Evolutionary conservation across 2,113 vertebrate genomes (phyloP).

Genomic region (Nipponia nippon): DNA sequence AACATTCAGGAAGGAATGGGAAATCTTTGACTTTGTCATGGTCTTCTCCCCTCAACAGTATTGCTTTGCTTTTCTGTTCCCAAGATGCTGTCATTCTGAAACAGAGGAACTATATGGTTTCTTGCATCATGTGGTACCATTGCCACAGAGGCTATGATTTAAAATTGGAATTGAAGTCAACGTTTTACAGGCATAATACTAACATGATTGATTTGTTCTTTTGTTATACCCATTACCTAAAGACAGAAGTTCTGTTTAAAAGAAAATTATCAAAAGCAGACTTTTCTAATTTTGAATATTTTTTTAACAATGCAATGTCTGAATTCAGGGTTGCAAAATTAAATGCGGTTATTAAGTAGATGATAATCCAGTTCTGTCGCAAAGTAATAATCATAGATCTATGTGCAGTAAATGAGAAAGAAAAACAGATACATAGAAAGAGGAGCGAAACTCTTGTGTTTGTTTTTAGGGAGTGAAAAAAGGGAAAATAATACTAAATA

Average conservation of each 20-base stretch:
- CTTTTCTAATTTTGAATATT: neutral
- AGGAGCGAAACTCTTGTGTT: neutral
- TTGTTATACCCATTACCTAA: neutral
- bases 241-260: neutral
- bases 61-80: neutral
- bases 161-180: neutral
- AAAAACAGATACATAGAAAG: neutral
- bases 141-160: neutral
- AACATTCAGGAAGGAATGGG: neutral
- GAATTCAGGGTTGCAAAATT: neutral
- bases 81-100: neutral
- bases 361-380: neutral
- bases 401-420: neutral
- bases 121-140: neutral
- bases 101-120: neutral
- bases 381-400: neutral
- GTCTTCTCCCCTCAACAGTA: neutral
- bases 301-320: neutral
- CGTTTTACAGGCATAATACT: neutral
- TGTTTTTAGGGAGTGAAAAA: neutral
- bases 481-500: neutral
- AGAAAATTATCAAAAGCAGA: neutral
- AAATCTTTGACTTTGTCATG: neutral
- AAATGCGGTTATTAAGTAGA: neutral
- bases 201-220: neutral